Conservation (phyloP, 64 coral and sea anemone species). For the Pachyseris speciosa region DNA sequence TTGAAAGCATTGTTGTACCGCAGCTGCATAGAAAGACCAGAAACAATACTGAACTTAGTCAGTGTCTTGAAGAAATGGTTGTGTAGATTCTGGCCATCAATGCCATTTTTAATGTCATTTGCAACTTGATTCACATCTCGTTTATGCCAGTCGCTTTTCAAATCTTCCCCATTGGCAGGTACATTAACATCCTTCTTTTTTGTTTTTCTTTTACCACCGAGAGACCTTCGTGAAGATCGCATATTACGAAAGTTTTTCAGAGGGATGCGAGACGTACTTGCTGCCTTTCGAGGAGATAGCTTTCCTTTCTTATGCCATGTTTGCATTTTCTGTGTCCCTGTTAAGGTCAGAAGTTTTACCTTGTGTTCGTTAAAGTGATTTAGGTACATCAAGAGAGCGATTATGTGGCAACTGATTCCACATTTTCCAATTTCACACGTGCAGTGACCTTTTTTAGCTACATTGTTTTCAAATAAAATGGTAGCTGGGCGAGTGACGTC, state of each 20-base stretch:
- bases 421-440: conserved; percentile 37
- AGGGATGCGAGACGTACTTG: conserved; percentile 38
- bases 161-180: neutral
- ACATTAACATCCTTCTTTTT: conserved; percentile 7
- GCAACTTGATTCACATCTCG: conserved; percentile 39
- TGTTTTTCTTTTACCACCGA: neutral
- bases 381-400: conserved; percentile 35
- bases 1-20: conserved; percentile 13
- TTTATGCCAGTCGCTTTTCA: conserved; percentile 24
- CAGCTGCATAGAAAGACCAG: neutral
- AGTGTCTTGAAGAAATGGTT: conserved; percentile 1
- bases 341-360: conserved; percentile 37
- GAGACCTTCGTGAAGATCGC: conserved; percentile 25
- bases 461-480: neutral
- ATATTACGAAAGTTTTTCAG: conserved; percentile 38
- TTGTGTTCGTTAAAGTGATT: conserved; percentile 32
- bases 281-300: conserved; percentile 46
- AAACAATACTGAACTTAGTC: neutral
- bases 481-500: conserved; percentile 15
- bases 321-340: conserved; percentile 64
- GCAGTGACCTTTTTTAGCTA: conserved; percentile 43
- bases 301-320: conserved; percentile 55
- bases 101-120: conserved; percentile 39
- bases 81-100: neutral
- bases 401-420: conserved; percentile 51